These are phyloP conservation scores for Drusus annulatus DNA, from an alignment of 1,140 invertebrate species.

Conservation along the genomic window DNA sequence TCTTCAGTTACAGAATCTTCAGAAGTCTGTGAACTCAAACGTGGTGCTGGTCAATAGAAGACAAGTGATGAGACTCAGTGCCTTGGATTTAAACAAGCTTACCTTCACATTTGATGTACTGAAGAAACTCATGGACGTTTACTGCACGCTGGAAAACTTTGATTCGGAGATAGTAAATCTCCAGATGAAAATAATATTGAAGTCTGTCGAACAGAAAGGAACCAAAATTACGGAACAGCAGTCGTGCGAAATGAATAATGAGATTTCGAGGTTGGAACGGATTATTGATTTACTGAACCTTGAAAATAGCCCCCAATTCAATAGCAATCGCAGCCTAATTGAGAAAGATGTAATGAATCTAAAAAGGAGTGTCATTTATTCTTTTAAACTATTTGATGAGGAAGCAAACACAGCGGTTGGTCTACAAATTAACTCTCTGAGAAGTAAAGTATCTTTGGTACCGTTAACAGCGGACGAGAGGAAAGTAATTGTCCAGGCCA, in stretches of 20 bases:
- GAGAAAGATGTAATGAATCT: background rate
- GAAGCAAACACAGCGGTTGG: slow-evolving; percentile 2
- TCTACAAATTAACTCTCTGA: background rate
- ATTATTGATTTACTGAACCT: slow-evolving; percentile 20
- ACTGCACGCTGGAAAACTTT: slow-evolving; percentile 52
- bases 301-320: background rate
- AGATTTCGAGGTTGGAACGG: slow-evolving; percentile 63
- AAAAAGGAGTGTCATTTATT: background rate
- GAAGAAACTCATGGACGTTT: slow-evolving; percentile 61
- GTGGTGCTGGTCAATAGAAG: background rate
- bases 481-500: slow-evolving; percentile 74
- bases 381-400: slow-evolving; percentile 28
- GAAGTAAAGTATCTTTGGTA: slow-evolving; percentile 5
- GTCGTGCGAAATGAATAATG: slow-evolving; percentile 62
- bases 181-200: slow-evolving; percentile 60
- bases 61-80: slow-evolving; percentile 20
- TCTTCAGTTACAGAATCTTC: background rate
- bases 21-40: background rate
- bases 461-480: slow-evolving; percentile 72
- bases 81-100: slow-evolving; percentile 59
- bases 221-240: slow-evolving; percentile 65
- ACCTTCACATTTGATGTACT: slow-evolving; percentile 61
- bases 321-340: background rate
- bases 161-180: slow-evolving; percentile 37
- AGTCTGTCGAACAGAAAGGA: slow-evolving; percentile 56